These are phyloP conservation scores for Chymomyza caudatula DNA, from an alignment of 2,888 invertebrate genomes.

Conservation along the genomic window DNA sequence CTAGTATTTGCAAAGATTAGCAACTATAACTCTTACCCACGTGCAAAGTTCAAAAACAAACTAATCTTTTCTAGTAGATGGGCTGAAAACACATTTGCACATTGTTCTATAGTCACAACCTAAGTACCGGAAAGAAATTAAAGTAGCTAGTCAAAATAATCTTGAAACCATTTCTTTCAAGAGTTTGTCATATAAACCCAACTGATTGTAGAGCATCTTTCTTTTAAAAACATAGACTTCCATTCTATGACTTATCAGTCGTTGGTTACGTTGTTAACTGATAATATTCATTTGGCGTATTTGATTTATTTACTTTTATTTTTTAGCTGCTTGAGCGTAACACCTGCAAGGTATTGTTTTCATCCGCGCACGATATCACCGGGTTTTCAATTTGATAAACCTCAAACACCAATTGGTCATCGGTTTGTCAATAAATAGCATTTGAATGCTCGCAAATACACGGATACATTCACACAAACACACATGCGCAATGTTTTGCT, in stretches of 20 bases:
- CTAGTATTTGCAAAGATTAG: neutral
- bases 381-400: constrained; percentile 45
- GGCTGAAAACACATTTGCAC: too few relatives aligned
- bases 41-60: neutral
- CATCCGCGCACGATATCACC: constrained; percentile 36
- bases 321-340: constrained; percentile 19
- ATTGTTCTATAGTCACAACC: too few relatives aligned
- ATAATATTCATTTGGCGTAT: constrained; percentile 15
- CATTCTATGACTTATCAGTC: constrained; percentile 39
- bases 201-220: constrained; percentile 5
- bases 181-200: neutral
- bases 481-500: constrained; percentile 22
- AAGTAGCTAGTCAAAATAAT: too few relatives aligned
- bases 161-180: too few relatives aligned
- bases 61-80: too few relatives aligned
- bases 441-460: neutral
- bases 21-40: neutral
- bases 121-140: too few relatives aligned
- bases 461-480: neutral
- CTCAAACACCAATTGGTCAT: constrained; percentile 39
- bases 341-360: constrained; percentile 39
- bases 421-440: constrained; percentile 13
- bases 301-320: constrained; percentile 12
- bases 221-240: constrained; percentile 12
- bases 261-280: constrained; percentile 51